Evolutionary conservation across 2,113 vertebrate species (phyloP).

Genomic region (Chamaetylas fuelleborni): DNA sequence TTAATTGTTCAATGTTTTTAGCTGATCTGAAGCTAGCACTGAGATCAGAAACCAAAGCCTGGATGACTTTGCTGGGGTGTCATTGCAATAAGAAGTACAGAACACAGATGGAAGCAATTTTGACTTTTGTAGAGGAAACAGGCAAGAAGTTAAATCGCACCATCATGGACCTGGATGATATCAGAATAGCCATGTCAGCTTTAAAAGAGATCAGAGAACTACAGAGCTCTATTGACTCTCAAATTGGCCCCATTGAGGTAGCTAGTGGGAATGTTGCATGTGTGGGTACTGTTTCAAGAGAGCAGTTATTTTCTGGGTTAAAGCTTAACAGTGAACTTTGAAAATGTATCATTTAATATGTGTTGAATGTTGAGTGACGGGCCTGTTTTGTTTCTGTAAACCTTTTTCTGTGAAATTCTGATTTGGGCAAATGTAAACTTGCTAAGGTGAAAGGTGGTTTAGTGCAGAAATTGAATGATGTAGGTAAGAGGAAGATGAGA

Average conservation of each 20-base stretch:
- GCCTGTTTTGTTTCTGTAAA: neutral
- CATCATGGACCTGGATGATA: slow-evolving; percentile 92
- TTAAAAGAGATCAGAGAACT: slow-evolving; percentile 90
- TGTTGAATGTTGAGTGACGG: neutral
- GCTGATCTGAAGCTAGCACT: slow-evolving; percentile 87
- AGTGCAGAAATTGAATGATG: neutral
- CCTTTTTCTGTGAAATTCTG: neutral
- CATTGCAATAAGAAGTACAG: slow-evolving; percentile 89
- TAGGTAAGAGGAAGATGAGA: neutral
- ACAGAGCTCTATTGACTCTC: slow-evolving; percentile 86
- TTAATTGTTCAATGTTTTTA: slow-evolving; percentile 53
- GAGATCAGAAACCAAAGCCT: slow-evolving; percentile 86
- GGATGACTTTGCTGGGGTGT: slow-evolving; percentile 84
- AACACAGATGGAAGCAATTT: slow-evolving; percentile 89
- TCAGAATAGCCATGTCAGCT: slow-evolving; percentile 87
- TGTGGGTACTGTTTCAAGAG: neutral
- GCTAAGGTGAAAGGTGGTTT: neutral
- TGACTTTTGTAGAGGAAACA: slow-evolving; percentile 86
- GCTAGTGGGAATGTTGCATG: neutral
- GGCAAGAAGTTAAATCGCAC: slow-evolving; percentile 86
- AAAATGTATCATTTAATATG: neutral
- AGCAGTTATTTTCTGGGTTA: neutral
- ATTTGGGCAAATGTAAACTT: neutral
- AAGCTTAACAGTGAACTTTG: neutral
- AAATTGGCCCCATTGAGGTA: slow-evolving; percentile 92